Base-by-base conservation (phyloP, 2,888 invertebrate genomes). In the Dicranocentrus wangi region DNA sequence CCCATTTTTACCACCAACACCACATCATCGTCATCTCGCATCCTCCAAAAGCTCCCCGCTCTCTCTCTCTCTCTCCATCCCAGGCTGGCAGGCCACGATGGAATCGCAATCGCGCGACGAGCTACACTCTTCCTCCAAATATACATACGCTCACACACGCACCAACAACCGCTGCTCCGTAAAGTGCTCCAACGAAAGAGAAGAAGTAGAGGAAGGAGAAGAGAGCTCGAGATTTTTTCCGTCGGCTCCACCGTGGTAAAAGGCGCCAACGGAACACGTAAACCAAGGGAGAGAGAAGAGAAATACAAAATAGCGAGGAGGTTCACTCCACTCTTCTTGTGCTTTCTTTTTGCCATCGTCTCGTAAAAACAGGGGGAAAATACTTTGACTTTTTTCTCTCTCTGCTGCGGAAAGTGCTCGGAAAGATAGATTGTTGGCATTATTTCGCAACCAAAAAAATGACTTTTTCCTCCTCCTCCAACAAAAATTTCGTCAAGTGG, bases 1-100 rank as follows among this genome's bases (percentile, higher is more conserved):
- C 28, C 32, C 32, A 51, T 61, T 51, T 32, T 63, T 42, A 60
- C 25, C 25, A 55, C 32, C 61, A 55, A 55, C 55, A 55, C n/a
- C 47, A 32, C 55, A 60, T 60, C 28, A 21, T 60, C 60, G 7
- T 28, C 27, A 5, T 15, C 27, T 25, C 8, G 32, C 21, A 55
- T 27, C 27, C 23, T 17, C 27, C 55, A 17, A 43, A 47, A n/a
- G 19, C 25, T 21, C 69, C 10, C 19, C 5, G 2, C 53, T 25
- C 17, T 28, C 39, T 23, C 32, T 25, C 7, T 65, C 39, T 2
- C 39, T 25, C 19, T 51, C 47, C 51, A 51, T 39, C 5, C 13
- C n/a, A n/a, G n/a, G n/a, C n/a, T n/a, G n/a, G n/a, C n/a, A n/a
- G n/a, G 32, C 32, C 32, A 32, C 32, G 32, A 32, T 32, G 10